These are phyloP conservation scores for Sinelater perroti DNA, from an alignment of 2,888 invertebrate genomes.

Conservation along the genomic window DNA sequence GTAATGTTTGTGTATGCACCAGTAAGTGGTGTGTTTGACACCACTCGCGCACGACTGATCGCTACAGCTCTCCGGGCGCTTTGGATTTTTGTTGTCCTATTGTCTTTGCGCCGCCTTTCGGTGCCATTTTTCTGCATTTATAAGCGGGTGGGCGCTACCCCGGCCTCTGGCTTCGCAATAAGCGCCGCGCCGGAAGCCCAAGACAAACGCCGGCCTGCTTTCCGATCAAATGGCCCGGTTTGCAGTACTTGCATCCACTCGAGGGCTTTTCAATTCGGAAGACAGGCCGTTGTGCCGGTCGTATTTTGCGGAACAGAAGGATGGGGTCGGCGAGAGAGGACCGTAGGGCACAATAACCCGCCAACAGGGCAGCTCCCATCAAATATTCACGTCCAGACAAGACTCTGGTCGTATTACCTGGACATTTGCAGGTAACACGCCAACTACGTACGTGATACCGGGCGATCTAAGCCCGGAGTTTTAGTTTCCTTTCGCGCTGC, in stretches of 20 bases:
- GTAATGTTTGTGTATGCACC: slow-evolving; percentile 58
- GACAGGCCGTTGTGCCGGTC: slow-evolving; percentile 21
- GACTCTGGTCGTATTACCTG: slow-evolving; percentile 35
- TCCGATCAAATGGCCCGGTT: neutral
- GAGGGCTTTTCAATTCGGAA: slow-evolving; percentile 22
- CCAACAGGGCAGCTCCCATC: slow-evolving; percentile 33
- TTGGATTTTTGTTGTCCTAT: slow-evolving; percentile 19
- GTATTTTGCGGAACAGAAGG: slow-evolving; percentile 29
- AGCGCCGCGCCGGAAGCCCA: neutral
- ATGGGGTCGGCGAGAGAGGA: slow-evolving; percentile 30
- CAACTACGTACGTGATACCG: slow-evolving; percentile 31
- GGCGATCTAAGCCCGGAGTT: too few species aligned
- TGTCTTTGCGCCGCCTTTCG: neutral
- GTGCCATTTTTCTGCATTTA: neutral
- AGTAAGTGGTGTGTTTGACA: slow-evolving; percentile 60
- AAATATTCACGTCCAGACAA: slow-evolving; percentile 38
- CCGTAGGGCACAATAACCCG: slow-evolving; percentile 40
- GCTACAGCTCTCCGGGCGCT: slow-evolving; percentile 36
- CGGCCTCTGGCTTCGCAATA: neutral
- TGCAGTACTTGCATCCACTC: neutral
- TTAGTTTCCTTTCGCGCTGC: too few species aligned
- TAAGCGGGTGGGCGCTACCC: neutral
- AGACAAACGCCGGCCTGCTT: neutral
- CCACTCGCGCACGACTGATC: slow-evolving; percentile 54
- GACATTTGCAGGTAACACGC: slow-evolving; percentile 35